These are phyloP conservation scores for Zygogramma bicolorata DNA, from an alignment of 2,888 invertebrate genomes.

Conservation along the genomic window DNA sequence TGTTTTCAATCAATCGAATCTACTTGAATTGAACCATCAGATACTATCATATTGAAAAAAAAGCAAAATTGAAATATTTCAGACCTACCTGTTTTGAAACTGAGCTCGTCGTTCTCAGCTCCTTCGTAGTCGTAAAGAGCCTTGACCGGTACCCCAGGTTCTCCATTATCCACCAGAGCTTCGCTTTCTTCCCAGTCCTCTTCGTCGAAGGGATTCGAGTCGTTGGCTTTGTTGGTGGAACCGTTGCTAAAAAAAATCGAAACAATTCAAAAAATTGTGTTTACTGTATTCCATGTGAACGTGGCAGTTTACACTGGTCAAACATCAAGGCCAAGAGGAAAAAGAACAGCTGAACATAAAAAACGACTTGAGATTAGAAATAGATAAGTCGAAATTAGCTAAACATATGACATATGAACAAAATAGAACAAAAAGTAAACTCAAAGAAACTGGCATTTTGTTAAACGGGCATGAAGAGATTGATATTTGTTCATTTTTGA, in stretches of 20 bases:
- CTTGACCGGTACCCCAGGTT: conserved; percentile 93
- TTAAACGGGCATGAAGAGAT: too few species aligned
- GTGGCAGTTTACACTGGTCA: too few species aligned
- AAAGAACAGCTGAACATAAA: not conserved
- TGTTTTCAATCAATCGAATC: too few species aligned
- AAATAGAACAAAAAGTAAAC: too few species aligned
- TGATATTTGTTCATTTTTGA: too few species aligned
- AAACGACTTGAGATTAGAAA: conserved; percentile 7
- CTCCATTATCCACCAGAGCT: conserved; percentile 90
- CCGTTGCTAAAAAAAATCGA: conserved; percentile 73
- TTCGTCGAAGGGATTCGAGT: conserved; percentile 89
- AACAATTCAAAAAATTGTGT: too few species aligned
- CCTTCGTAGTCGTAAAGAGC: conserved; percentile 98
- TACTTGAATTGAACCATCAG: too few species aligned
- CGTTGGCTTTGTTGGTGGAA: conserved; percentile 63
- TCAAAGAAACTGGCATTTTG: too few species aligned
- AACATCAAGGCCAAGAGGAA: too few species aligned
- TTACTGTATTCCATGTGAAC: too few species aligned
- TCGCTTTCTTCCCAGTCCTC: conserved; percentile 85
- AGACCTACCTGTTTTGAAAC: conserved; percentile 96
- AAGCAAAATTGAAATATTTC: conserved; percentile 26
- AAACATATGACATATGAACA: too few species aligned
- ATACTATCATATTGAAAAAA: not conserved
- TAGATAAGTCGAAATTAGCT: too few species aligned
- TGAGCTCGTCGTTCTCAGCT: conserved; percentile 96